Conservation (phyloP, 23 tunicate species). For the Diplosoma virens region DNA sequence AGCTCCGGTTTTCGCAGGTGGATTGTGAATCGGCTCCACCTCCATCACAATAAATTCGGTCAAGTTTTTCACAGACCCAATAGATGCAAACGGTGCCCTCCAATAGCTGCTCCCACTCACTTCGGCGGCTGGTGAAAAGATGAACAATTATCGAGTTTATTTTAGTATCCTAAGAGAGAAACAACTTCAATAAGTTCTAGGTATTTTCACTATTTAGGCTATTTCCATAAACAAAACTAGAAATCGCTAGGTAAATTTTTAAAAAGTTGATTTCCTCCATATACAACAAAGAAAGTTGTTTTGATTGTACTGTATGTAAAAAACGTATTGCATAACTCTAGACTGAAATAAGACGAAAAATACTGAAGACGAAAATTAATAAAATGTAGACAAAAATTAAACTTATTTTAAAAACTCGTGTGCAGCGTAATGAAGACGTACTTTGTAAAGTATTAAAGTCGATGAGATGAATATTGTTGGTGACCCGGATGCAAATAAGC, state of each 20-base stretch:
- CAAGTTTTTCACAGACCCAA: constrained; percentile 56
- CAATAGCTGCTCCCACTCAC: constrained; percentile 71
- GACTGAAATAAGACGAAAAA: no score
- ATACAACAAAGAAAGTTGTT: no score
- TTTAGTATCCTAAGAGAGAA: no score
- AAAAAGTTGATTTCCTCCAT: no score
- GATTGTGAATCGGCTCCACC: constrained; percentile 51
- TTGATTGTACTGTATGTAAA: no score
- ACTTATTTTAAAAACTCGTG: no score
- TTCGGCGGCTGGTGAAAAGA: constrained; percentile 47
- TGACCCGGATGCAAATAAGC: constrained; percentile 82
- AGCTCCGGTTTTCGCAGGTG: constrained; percentile 54
- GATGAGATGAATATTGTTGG: constrained; percentile 86
- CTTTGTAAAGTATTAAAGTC: constrained; percentile 88
- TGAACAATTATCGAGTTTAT: neutral
- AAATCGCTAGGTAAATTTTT: no score
- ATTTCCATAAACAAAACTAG: neutral
- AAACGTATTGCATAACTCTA: no score
- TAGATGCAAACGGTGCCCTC: constrained; percentile 64
- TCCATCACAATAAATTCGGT: constrained; percentile 85
- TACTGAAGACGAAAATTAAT: no score
- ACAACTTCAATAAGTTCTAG: neutral
- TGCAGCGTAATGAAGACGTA: no score
- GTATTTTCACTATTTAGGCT: neutral
- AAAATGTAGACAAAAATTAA: no score